Evolutionary conservation across 2,797 vertebrate genomes (phyloP), one percentile per base, ranked within the genome.

Genomic region (Poecilia wingei): DNA sequence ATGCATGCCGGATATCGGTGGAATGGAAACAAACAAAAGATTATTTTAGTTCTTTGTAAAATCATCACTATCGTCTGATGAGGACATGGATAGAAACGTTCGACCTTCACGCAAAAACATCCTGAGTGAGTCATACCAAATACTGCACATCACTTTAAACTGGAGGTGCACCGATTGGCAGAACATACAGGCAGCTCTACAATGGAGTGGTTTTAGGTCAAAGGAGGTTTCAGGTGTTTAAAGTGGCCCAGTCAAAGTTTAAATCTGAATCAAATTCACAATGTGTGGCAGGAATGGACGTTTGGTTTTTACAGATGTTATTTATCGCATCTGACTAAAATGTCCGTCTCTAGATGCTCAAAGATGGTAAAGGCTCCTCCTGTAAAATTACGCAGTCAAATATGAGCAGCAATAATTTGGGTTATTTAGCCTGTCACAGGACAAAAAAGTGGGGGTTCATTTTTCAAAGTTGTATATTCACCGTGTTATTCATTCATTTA

Each of bases 1-100:
- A 87, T 86, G 85, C 76, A 84, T 73, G 77, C 2, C 84, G 66
- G 78, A 75, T 74, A 85, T 92, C 85, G 87, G 43, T 81, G 77
- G 66, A 57, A 83, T 82, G 74, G 55, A 78, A 84, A 82, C 36
- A 61, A 69, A 82, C 82, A 75, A 79, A 82, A 31, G 28, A 68
- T 7, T 0, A 22, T 82, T 78, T 79, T 64, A 20, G 72, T 75
- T 72, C 43, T 10, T 66, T 4, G 20, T 69, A 43, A 39, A 22
- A 68, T 69, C 20, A 25, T 9, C 39, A 69, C 14, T n/a, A 2
- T 25, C 12, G 25, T 72, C 22, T 33, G 64, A 68, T 41, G 64
- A 41, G 14, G 31, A 16, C 55, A 59, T 59, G 13, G 53, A 10
- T n/a, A n/a, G 25, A 33, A 33, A 33, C 2, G 33, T 20, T 66